These are phyloP conservation scores for Hemiscyllium ocellatum DNA, from an alignment of 2,113 vertebrate genomes.

Conservation along the genomic window DNA sequence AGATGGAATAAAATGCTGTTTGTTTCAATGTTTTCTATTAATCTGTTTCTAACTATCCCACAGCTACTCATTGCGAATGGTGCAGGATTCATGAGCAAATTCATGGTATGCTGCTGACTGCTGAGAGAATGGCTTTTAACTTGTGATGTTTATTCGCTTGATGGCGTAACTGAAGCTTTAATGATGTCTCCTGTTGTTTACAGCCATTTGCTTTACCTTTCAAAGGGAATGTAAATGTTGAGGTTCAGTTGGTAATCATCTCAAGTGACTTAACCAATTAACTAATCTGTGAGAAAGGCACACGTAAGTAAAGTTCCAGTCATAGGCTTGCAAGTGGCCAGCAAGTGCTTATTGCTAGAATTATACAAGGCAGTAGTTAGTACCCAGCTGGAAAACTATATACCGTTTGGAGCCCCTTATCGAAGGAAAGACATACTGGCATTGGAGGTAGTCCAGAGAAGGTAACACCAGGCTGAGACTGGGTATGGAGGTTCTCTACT, in stretches of 20 bases:
- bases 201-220: background rate
- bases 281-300: too few relatives aligned
- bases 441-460: too few relatives aligned
- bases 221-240: background rate
- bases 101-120: conserved; percentile 6
- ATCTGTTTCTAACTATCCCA: background rate
- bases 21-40: background rate
- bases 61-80: background rate
- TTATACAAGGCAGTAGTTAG: too few relatives aligned
- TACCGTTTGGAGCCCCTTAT: too few relatives aligned
- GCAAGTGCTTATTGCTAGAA: too few relatives aligned
- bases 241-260: background rate
- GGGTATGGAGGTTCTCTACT: too few relatives aligned
- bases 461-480: too few relatives aligned
- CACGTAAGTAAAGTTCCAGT: background rate
- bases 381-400: too few relatives aligned
- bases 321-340: too few relatives aligned
- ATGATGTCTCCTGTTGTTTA: background rate
- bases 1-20: background rate
- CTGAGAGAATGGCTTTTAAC: background rate
- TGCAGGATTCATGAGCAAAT: background rate
- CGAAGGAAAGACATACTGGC: too few relatives aligned
- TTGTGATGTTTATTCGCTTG: background rate
- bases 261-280: background rate
- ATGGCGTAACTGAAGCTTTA: background rate